A percentile compares a stretch with the other conserved stretches of the same genome.
Evolutionary conservation across 2,797 vertebrate species (phyloP).

Genomic region (Kryptolebias ocellatus): DNA sequence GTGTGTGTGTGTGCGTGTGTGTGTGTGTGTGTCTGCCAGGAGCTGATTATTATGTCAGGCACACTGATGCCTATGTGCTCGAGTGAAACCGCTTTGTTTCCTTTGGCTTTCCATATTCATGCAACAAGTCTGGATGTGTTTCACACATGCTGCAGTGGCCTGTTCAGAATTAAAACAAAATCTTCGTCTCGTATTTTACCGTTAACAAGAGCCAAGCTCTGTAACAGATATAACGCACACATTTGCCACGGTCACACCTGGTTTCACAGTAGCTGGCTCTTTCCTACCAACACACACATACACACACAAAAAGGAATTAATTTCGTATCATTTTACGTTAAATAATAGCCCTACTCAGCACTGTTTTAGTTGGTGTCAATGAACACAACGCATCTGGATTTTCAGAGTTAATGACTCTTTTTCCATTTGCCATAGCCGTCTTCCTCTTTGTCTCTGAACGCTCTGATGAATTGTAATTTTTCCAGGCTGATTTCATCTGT

Average conservation of each 20-base stretch:
- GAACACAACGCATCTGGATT: constrained; percentile 45
- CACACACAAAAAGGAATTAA: constrained; percentile 26
- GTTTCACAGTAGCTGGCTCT: constrained; percentile 27
- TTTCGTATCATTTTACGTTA: constrained; percentile 45
- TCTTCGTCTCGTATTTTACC: constrained; percentile 41
- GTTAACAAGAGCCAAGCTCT: constrained; percentile 27
- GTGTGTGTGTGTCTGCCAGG: constrained; percentile 10
- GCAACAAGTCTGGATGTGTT: neutral
- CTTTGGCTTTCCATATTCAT: constrained; percentile 30
- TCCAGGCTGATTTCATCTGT: constrained; percentile 10
- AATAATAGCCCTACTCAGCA: constrained; percentile 39
- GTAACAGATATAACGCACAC: constrained; percentile 18
- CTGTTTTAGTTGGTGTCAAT: constrained; percentile 36
- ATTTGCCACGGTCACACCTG: constrained; percentile 40
- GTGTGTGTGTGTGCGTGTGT: constrained; percentile 21
- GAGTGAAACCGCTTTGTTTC: constrained; percentile 23
- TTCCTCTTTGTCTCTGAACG: constrained; percentile 30
- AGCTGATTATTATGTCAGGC: constrained; percentile 36
- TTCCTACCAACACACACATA: constrained; percentile 12
- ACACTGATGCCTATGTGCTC: constrained; percentile 33
- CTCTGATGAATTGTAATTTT: constrained; percentile 26
- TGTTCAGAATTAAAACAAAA: constrained; percentile 29
- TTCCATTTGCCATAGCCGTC: constrained; percentile 49
- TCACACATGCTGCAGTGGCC: neutral
- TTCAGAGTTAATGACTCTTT: constrained; percentile 46